Evolutionary conservation across 2,113 vertebrate species (phyloP).

Genomic region (Helogale parvula): DNA sequence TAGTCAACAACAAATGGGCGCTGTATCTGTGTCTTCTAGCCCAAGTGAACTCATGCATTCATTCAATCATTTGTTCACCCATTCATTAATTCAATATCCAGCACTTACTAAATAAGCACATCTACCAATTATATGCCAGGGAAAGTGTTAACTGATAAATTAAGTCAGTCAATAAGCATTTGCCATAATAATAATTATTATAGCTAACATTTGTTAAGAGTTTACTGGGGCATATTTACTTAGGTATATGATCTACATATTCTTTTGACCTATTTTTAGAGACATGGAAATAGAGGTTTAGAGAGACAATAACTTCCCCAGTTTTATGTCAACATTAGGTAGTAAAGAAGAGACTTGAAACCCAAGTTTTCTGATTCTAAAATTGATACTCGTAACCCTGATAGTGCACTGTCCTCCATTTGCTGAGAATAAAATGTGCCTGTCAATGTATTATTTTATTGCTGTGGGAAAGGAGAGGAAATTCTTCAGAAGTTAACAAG

Average conservation of each 20-base stretch:
- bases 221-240: neutral
- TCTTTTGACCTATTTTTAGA: neutral
- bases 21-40: neutral
- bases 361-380: neutral
- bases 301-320: neutral
- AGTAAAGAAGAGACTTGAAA: neutral
- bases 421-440: neutral
- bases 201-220: neutral
- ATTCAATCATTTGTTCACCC: neutral
- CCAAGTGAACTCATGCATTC: neutral
- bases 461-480: conserved; percentile 19
- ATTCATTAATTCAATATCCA: neutral
- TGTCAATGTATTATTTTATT: neutral
- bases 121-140: neutral
- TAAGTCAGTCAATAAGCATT: neutral
- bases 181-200: neutral
- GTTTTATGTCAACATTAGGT: neutral
- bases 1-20: neutral
- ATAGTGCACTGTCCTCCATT: neutral
- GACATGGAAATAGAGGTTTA: neutral
- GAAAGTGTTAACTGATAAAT: neutral
- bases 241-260: neutral
- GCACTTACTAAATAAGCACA: neutral
- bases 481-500: neutral
- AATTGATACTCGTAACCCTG: neutral